Conservation (phyloP, 2,888 invertebrate genomes). For the Silvanus unidentatus region DNA sequence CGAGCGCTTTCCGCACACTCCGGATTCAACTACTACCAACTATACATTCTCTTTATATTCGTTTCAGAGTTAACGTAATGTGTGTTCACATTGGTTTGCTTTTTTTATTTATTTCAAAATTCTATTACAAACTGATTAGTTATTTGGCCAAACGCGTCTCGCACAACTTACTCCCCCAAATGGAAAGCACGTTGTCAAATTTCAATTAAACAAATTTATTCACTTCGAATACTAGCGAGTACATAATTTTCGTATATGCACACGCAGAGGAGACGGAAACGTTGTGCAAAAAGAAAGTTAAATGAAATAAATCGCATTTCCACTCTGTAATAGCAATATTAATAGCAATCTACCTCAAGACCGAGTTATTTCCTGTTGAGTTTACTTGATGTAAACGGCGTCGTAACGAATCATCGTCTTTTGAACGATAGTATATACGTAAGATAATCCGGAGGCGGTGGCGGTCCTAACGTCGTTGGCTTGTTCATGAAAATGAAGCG, state of each 20-base stretch:
- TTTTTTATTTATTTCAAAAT: no score
- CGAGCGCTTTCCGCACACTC: slow-evolving; percentile 44
- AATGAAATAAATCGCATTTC: slow-evolving; percentile 33
- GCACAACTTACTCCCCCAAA: no score
- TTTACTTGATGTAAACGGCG: not conserved
- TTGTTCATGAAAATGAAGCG: not conserved
- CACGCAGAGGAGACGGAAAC: no score
- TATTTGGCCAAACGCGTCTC: no score
- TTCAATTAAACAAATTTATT: no score
- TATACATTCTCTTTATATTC: not conserved
- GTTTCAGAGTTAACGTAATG: no score
- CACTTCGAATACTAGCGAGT: no score
- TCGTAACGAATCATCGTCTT: slow-evolving; percentile 20
- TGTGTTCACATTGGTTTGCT: no score
- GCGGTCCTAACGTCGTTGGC: slow-evolving; percentile 29
- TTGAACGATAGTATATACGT: slow-evolving; percentile 36
- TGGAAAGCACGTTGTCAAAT: no score
- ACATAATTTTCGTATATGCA: no score
- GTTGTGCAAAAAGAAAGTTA: no score
- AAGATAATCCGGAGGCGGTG: slow-evolving; percentile 38
- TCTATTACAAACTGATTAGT: no score
- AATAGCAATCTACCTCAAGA: slow-evolving; percentile 44
- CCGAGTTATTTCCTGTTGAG: slow-evolving; percentile 42
- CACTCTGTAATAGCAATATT: slow-evolving; percentile 40
- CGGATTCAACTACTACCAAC: slow-evolving; percentile 30